Percentiles rank a stretch among this genome's conserved stretches.
phyloP scores from a whole-genome alignment of 2,797 vertebrate genomes.

The Macropus fuliginosus region DNA sequence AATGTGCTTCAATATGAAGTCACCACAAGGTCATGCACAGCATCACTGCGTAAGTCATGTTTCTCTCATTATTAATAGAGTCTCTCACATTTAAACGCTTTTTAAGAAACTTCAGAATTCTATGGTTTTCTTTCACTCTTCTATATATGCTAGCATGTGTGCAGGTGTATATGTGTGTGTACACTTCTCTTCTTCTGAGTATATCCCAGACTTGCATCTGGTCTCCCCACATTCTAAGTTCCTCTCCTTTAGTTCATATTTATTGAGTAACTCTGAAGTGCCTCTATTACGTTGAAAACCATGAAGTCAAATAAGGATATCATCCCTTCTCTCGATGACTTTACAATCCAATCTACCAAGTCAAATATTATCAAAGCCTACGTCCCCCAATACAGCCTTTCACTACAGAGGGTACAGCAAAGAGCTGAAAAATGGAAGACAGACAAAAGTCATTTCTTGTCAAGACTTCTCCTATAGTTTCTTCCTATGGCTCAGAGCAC shows the following conservation, averaged over 20 bases:
- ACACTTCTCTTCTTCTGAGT: not conserved
- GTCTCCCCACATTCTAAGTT: not conserved
- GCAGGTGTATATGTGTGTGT: not conserved
- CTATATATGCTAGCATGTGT: not conserved
- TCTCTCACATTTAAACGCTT: not conserved
- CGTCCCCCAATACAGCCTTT: conserved; percentile 39
- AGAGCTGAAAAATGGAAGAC: not conserved
- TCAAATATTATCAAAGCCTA: conserved; percentile 28
- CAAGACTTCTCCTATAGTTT: accelerated
- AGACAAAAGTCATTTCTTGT: not conserved
- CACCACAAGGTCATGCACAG: not conserved
- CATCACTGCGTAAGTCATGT: not conserved
- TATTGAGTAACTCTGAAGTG: not conserved
- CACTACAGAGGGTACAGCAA: not conserved
- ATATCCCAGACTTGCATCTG: not conserved
- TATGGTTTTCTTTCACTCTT: not conserved
- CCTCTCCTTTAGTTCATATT: not conserved
- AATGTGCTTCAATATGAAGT: not conserved
- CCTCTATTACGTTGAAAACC: not conserved
- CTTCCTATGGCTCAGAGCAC: accelerated
- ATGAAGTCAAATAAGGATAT: conserved; percentile 28
- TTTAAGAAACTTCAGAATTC: not conserved
- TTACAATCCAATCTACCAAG: conserved; percentile 29
- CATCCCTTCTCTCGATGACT: not conserved
- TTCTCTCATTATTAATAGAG: not conserved